Percentiles rank a stretch among this genome's conserved stretches.
These are phyloP conservation scores for Pseudotriccus pelzelni DNA, from an alignment of 2,797 vertebrate genomes.

Conservation along the genomic window DNA sequence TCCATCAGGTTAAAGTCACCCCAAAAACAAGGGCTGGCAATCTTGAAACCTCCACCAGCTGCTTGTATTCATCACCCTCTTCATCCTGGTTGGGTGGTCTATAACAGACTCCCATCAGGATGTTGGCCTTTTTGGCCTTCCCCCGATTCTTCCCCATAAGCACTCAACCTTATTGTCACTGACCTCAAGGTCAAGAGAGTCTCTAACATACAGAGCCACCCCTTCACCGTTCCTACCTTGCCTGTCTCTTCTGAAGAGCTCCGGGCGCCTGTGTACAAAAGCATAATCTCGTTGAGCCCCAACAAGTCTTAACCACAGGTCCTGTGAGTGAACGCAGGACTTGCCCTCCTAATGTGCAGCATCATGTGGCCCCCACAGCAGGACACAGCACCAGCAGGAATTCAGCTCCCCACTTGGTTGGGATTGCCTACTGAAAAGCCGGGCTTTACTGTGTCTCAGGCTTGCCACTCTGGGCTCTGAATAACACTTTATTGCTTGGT, in stretches of 20 bases:
- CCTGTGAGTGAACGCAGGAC: rapidly evolving
- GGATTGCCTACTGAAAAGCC: neutral
- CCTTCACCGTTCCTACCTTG: no score
- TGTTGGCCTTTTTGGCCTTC: no score
- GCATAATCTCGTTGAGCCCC: neutral
- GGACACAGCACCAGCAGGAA: rapidly evolving
- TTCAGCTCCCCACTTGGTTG: rapidly evolving
- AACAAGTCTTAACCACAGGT: neutral
- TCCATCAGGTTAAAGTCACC: no score
- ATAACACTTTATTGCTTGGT: neutral
- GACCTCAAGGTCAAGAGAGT: no score
- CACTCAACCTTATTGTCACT: no score
- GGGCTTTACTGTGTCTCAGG: neutral
- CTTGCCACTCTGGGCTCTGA: neutral
- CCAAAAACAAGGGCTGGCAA: no score
- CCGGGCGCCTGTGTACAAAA: neutral
- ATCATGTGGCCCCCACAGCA: rapidly evolving
- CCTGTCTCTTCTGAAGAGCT: neutral
- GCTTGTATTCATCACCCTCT: no score
- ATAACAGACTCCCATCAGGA: no score
- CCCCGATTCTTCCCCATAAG: no score
- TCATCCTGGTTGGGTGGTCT: no score
- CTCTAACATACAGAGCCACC: no score
- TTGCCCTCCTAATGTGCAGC: rapidly evolving
- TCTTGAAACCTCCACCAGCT: no score